phyloP scores from a whole-genome alignment of 1,140 invertebrate species.

The Eupristina koningsbergeri region DNA sequence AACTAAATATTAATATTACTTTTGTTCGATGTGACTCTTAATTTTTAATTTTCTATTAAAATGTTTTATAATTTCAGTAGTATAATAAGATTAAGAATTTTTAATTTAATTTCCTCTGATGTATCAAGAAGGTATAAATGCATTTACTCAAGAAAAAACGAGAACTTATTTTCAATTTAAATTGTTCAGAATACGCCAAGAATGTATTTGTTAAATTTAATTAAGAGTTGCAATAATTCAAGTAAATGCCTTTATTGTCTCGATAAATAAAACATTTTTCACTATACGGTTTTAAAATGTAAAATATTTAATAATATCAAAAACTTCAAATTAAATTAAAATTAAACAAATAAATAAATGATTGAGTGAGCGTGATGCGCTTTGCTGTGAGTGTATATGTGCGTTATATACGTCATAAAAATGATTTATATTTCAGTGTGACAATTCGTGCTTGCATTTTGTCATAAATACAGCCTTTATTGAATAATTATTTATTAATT shows the following conservation, averaged over 20 bases:
- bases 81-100: conserved; percentile 22
- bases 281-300: background rate
- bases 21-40: background rate
- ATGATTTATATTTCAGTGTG: background rate
- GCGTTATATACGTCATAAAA: background rate
- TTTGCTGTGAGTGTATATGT: background rate
- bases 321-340: background rate
- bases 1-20: background rate
- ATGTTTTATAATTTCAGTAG: conserved; percentile 4
- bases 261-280: background rate
- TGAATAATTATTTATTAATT: background rate
- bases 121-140: background rate
- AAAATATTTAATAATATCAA: background rate
- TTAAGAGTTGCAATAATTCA: conserved; percentile 17
- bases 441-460: background rate
- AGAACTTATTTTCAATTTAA: conserved; percentile 21
- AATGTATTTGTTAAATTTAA: conserved; percentile 25
- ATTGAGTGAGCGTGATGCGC: background rate
- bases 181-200: background rate
- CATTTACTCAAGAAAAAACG: conserved; percentile 10
- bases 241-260: background rate
- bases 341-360: background rate
- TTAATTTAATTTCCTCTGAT: conserved; percentile 10
- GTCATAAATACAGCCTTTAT: no score
- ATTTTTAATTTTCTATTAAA: background rate